Evolutionary conservation across 2,113 vertebrate species (phyloP).

Genomic region (Lepisosteus oculatus): DNA sequence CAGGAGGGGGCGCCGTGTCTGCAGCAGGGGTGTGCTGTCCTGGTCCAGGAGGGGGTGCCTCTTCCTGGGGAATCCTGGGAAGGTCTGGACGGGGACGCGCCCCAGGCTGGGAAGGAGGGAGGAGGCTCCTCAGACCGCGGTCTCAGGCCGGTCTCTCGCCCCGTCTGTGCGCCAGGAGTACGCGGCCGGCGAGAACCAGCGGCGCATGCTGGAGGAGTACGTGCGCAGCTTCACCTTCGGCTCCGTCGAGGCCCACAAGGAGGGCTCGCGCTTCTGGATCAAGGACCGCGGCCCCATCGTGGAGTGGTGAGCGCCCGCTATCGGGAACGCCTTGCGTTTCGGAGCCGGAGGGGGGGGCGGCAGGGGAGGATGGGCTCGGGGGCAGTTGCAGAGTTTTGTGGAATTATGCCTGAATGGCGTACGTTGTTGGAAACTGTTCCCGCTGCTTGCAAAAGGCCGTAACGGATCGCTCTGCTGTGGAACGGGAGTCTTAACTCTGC

Average conservation of each 20-base stretch:
- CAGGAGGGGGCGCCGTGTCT: too few relatives aligned
- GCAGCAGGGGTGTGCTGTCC: too few relatives aligned
- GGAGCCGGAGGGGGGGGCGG: too few relatives aligned
- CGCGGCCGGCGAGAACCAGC: constrained; percentile 79
- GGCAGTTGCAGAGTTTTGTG: not conserved
- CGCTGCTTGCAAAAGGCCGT: too few relatives aligned
- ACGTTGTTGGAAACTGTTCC: not conserved
- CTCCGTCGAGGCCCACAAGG: constrained; percentile 82
- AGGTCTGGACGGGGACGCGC: too few relatives aligned
- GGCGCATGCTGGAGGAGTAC: constrained; percentile 79
- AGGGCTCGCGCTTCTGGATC: constrained; percentile 86
- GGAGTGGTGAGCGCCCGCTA: constrained; percentile 68
- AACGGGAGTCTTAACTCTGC: not conserved
- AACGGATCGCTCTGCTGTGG: too few relatives aligned
- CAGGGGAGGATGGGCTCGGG: not conserved
- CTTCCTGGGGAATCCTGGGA: too few relatives aligned
- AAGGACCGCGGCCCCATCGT: constrained; percentile 88
- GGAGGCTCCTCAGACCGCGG: too few relatives aligned
- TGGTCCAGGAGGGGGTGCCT: too few relatives aligned
- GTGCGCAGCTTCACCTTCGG: constrained; percentile 76
- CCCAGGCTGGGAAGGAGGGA: too few relatives aligned
- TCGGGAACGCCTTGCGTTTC: too few relatives aligned
- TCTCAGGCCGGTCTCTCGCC: not conserved
- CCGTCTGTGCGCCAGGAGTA: constrained; percentile 51
- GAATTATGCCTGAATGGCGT: not conserved